These are phyloP conservation scores for Picus viridis DNA, from an alignment of 2,797 vertebrate genomes.

Conservation along the genomic window DNA sequence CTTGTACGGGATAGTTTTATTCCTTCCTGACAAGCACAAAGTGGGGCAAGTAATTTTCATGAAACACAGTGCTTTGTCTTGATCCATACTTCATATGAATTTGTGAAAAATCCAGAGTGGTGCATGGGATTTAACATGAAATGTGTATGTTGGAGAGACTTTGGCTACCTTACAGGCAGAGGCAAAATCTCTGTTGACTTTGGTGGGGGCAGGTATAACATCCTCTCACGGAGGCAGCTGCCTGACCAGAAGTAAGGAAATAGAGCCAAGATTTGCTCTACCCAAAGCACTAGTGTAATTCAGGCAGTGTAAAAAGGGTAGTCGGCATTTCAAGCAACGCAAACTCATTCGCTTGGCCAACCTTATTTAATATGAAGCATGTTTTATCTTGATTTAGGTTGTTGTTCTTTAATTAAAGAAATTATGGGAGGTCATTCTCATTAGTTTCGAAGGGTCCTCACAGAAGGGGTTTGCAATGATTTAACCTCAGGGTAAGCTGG, in stretches of 20 bases:
- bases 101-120: neutral
- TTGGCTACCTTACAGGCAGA: neutral
- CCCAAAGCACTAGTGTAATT: neutral
- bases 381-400: slow-evolving; percentile 57
- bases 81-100: neutral
- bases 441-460: slow-evolving; percentile 61
- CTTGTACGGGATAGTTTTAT: neutral
- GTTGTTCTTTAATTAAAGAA: slow-evolving; percentile 72
- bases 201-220: neutral
- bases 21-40: neutral
- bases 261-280: neutral
- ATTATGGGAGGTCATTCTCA: slow-evolving; percentile 66
- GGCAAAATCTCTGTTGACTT: neutral
- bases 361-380: slow-evolving; percentile 58
- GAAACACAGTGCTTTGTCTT: neutral
- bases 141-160: neutral
- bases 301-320: neutral
- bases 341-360: slow-evolving; percentile 33
- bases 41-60: neutral
- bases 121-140: neutral
- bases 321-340: slow-evolving; percentile 17
- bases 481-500: slow-evolving; percentile 63
- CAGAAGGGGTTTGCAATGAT: slow-evolving; percentile 59
- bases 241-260: neutral
- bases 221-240: neutral